Percentiles rank a stretch among this genome's conserved stretches.
These are phyloP conservation scores for Geodia barretti DNA, from an alignment of 37 sponge, comb jelly and placozoan species.

Conservation along the genomic window DNA sequence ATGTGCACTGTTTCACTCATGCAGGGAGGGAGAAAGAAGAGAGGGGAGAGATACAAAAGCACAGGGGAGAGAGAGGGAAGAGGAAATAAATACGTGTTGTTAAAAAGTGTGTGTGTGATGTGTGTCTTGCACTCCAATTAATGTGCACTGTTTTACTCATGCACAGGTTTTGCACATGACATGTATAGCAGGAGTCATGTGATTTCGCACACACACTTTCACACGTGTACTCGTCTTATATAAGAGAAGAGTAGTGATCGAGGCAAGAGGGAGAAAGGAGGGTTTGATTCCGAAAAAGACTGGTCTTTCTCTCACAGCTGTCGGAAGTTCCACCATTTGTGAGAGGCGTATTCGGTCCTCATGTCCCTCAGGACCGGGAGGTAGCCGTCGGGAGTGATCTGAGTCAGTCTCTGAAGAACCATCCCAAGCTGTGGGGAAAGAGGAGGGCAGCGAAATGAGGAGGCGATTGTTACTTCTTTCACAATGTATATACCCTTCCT, in stretches of 20 bases:
- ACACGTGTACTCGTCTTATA: too few species aligned
- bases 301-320: constrained; percentile 42
- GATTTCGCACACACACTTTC: too few species aligned
- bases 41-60: too few species aligned
- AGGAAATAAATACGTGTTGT: not conserved
- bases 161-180: not conserved
- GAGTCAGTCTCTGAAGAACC: constrained; percentile 32
- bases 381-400: not conserved
- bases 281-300: too few species aligned
- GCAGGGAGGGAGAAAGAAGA: not conserved
- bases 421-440: constrained; percentile 42
- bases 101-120: too few species aligned
- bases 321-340: constrained; percentile 35
- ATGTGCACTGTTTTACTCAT: constrained; percentile 7
- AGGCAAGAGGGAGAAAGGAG: not conserved
- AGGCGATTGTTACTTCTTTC: too few species aligned
- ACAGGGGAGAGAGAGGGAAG: not conserved
- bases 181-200: too few species aligned
- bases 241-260: not conserved
- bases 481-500: too few species aligned
- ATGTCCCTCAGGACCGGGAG: constrained; percentile 11
- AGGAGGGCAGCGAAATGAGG: not conserved
- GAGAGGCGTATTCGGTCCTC: not conserved
- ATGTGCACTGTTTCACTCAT: too few species aligned
- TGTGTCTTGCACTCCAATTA: constrained; percentile 19